Percentiles rank a stretch among this genome's conserved stretches.
Evolutionary conservation across 2,113 vertebrate genomes (phyloP).

Genomic region (Tretioscincus oriximinensis): DNA sequence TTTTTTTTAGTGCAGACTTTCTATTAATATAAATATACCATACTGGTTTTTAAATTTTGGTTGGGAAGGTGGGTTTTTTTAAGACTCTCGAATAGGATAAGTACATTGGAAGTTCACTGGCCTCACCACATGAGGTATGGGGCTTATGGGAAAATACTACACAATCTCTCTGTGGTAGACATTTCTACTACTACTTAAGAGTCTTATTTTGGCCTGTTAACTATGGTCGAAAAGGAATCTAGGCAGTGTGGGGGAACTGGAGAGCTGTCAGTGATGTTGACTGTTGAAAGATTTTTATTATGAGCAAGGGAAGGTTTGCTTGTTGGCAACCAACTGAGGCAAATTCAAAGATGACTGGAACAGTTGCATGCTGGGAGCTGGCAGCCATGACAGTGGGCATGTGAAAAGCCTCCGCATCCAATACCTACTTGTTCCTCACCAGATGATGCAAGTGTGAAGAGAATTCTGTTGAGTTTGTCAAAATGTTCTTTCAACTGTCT

Average conservation of each 20-base stretch:
- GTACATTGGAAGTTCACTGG: not conserved
- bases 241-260: constrained; percentile 26
- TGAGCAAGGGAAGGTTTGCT: not conserved
- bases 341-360: not conserved
- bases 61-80: not conserved
- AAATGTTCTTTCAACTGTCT: not conserved
- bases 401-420: not conserved
- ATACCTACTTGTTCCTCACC: not conserved
- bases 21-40: too few species aligned
- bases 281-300: constrained; percentile 11
- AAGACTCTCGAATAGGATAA: not conserved
- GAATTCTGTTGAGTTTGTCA: constrained; percentile 2
- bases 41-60: too few species aligned
- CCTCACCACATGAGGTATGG: not conserved
- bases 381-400: not conserved
- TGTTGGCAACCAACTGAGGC: not conserved
- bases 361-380: not conserved
- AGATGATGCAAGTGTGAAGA: constrained; percentile 5
- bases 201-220: not conserved
- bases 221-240: constrained; percentile 25
- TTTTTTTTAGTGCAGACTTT: too few species aligned
- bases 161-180: not conserved
- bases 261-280: constrained; percentile 29
- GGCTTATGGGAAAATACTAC: not conserved
- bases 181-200: not conserved